These are phyloP conservation scores for Orthonevra nobilis DNA, from an alignment of 2,888 invertebrate species.

Conservation along the genomic window DNA sequence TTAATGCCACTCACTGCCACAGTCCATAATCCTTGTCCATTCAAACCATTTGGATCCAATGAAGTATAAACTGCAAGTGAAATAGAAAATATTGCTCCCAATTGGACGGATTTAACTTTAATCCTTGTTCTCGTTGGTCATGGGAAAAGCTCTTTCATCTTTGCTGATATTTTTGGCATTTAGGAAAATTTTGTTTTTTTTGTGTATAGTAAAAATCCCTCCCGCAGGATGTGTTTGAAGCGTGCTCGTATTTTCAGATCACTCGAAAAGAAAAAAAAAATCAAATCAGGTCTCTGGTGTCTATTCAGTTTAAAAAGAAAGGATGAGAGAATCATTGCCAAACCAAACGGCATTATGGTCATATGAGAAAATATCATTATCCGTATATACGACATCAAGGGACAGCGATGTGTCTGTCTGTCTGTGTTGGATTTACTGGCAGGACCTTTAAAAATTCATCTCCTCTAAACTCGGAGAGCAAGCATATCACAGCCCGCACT, in stretches of 20 bases:
- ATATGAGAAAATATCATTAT: background rate
- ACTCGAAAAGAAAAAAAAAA: conserved; percentile 2
- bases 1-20: too few species aligned
- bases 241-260: too few species aligned
- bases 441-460: conserved; percentile 40
- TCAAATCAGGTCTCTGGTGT: conserved; percentile 38
- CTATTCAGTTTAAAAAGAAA: conserved; percentile 24
- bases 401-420: conserved; percentile 15
- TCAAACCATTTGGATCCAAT: too few species aligned
- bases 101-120: conserved; percentile 21
- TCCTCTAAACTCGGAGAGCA: conserved; percentile 17
- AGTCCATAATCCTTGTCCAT: too few species aligned
- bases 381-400: background rate
- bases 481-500: conserved; percentile 28
- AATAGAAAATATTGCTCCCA: conserved; percentile 11
- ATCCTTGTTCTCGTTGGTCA: too few species aligned
- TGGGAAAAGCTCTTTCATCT: too few species aligned
- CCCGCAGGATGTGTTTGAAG: too few species aligned
- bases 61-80: conserved; percentile 24
- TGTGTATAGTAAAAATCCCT: too few species aligned
- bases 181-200: too few species aligned
- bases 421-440: conserved; percentile 18
- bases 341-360: background rate
- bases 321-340: conserved; percentile 6
- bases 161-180: too few species aligned